Evolutionary conservation across 2,113 vertebrate species (phyloP).

Genomic region (Xyliphius kryptos): DNA sequence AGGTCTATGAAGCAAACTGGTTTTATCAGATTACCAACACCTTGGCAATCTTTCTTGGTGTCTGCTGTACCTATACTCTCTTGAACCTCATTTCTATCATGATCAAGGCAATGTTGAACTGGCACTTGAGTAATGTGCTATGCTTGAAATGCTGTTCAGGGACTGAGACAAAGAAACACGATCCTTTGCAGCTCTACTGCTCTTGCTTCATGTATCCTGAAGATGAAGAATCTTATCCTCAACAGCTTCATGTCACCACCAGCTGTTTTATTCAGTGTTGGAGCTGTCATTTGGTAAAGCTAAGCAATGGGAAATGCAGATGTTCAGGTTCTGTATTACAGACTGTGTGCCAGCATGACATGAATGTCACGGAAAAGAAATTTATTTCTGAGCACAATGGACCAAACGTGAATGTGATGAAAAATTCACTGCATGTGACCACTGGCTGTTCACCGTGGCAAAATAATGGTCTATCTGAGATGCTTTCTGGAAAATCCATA

Average conservation of each 20-base stretch:
- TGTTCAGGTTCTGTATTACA: conserved; percentile 40
- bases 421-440: too few relatives aligned
- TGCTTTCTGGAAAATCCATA: too few relatives aligned
- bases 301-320: conserved; percentile 22
- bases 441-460: too few relatives aligned
- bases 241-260: background rate
- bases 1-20: conserved; percentile 33
- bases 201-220: conserved; percentile 2
- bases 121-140: conserved; percentile 42
- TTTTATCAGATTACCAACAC: conserved; percentile 54
- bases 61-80: conserved; percentile 58
- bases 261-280: conserved; percentile 2
- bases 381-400: background rate
- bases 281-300: conserved; percentile 23
- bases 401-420: background rate
- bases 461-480: too few relatives aligned
- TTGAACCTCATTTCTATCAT: conserved; percentile 55
- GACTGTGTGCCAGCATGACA: conserved; percentile 36
- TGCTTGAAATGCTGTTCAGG: conserved; percentile 8
- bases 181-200: conserved; percentile 15
- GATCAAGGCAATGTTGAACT: conserved; percentile 55
- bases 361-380: background rate
- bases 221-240: conserved; percentile 1
- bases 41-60: conserved; percentile 54
- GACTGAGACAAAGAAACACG: background rate